Base-by-base conservation (phyloP, 1,140 invertebrate genomes). In the Heliconius eleuchia region DNA sequence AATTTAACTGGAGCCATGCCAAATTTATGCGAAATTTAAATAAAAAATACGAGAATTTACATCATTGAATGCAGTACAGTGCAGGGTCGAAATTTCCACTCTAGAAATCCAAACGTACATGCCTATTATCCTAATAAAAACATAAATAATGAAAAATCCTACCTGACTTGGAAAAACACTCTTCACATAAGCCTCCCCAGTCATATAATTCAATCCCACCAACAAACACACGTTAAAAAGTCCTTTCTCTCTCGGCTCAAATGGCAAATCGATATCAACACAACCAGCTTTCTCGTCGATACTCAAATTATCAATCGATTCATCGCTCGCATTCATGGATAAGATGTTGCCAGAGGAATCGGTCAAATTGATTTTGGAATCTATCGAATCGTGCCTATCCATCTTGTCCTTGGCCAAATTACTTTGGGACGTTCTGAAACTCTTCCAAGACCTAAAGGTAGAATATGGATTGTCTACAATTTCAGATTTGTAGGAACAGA, bases 221-320 rank as follows among this genome's bases (percentile, higher is more conserved):
- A 97, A 89, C 9, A 97, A 84, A 84, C 96, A 96, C 37, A 96
- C 95, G 84, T 97, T 95, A 85, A 97, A 97, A 72, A 97, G 83
- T 7, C 95, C 90, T 60, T 91, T 87, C 37, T 92, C 91, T 78
- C 87, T 79, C 0, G 91, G 88, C 79, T 89, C 92, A 73, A 92
- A 91, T 0, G 91, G 91, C 73, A 92, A 57, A 77, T 83, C 86
- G 13, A 91, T 91, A 81, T 88, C 88, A 18, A 89, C 86, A 76
- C 92, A 94, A 0, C 93, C 92, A 4, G 94, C 88, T 52, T 92
- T 94, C 77, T 93, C 93, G 76, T 95, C 92, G 57, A 92, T 90
- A 39, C 90, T 93, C 77, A 88, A 19, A 42, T 87, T 83, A 30
- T 86, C 80, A 46, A 80, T n/a, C 0, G 78, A 80, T 7, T 80